Evolutionary conservation across 2,888 invertebrate species (phyloP).

Genomic region (Scaptomyza polygonia): DNA sequence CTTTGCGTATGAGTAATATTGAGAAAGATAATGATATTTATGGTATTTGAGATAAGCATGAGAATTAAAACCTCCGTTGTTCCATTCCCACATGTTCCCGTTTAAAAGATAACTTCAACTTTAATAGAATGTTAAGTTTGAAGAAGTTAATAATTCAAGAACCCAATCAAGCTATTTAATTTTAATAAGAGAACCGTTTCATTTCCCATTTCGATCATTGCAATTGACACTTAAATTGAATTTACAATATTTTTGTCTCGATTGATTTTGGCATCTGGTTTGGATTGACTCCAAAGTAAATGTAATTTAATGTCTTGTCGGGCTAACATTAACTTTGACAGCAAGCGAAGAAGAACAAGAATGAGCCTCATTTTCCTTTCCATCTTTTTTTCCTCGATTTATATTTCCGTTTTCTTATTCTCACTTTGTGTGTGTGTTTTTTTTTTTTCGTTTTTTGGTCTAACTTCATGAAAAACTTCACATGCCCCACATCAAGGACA

Average conservation of each 20-base stretch:
- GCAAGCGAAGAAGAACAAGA: background rate
- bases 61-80: background rate
- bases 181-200: no score
- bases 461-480: slow-evolving; percentile 15
- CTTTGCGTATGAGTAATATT: no score
- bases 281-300: slow-evolving; percentile 5
- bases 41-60: no score
- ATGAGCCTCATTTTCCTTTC: no score
- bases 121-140: background rate
- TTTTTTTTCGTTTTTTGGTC: background rate
- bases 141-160: no score
- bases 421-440: no score
- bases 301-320: slow-evolving; percentile 15
- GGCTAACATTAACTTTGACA: slow-evolving; percentile 23
- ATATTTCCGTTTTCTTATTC: background rate
- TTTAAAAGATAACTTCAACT: background rate
- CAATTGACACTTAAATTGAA: slow-evolving; percentile 12
- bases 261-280: background rate
- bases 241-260: slow-evolving; percentile 4
- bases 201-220: background rate
- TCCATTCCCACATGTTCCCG: background rate
- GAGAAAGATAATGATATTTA: no score
- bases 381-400: background rate
- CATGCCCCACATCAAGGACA: slow-evolving; percentile 33
- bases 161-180: no score